Evolutionary conservation across 2,113 vertebrate genomes (phyloP).

Genomic region (Plotosus lineatus): DNA sequence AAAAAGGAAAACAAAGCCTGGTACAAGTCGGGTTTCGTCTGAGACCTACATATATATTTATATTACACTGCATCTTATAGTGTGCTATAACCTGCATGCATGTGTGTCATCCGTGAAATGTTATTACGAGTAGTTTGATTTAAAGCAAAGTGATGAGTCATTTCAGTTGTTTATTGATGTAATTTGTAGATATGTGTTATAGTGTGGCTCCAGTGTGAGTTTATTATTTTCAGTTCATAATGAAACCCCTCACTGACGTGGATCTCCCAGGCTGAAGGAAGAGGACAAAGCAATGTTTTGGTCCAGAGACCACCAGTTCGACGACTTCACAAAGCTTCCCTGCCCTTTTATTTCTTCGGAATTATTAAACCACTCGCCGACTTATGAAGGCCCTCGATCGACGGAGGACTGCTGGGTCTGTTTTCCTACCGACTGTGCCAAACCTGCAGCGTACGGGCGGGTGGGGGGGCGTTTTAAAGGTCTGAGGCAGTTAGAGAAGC

Average conservation of each 20-base stretch:
- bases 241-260: neutral
- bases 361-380: conserved; percentile 70
- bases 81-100: neutral
- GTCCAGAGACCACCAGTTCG: conserved; percentile 54
- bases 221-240: neutral
- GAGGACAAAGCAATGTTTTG: conserved; percentile 37
- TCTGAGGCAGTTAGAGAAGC: conserved; percentile 58
- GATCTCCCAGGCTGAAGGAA: neutral
- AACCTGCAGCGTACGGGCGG: conserved; percentile 55
- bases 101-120: neutral
- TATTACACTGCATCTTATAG: neutral
- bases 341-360: conserved; percentile 67
- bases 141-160: too few species aligned
- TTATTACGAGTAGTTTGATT: neutral
- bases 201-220: too few species aligned
- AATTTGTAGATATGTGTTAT: too few species aligned
- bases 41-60: neutral
- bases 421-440: conserved; percentile 65
- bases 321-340: conserved; percentile 65
- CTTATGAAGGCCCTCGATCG: conserved; percentile 69
- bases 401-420: conserved; percentile 65
- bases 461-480: conserved; percentile 49
- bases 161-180: neutral
- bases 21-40: neutral
- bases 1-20: neutral